Base-by-base conservation (phyloP, 2,797 vertebrate genomes). In the Phyllotis vaccarum region DNA sequence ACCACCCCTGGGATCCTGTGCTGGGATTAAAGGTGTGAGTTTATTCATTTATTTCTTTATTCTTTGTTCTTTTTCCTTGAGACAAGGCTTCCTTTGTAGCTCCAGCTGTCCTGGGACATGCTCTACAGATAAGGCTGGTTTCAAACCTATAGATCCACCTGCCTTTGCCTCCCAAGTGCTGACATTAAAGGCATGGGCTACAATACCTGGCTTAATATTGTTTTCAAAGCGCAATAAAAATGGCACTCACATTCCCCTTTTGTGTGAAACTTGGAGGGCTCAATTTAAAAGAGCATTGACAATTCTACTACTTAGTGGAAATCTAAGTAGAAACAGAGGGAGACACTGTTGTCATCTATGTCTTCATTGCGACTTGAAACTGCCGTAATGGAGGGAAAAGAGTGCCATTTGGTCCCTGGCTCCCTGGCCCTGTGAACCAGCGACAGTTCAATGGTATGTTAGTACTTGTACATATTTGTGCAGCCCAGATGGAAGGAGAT, bases 291-390 rank as follows among this genome's bases (percentile, higher is more conserved):
- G 40, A 94, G 22, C 37, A 86, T 0, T 21, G 70, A 86, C 40
- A 89, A 58, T 37, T 80, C 68, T 0, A 3, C 62, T 82, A 68
- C 82, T 70, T 58, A 76, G 0, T 89, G 56, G 94, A 79, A 68
- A 68, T n/a, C 3, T 62, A 68, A 52, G 40, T 22, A 49, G 52
- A 90, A 94, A 93, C 60, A 89, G 40, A 21, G 29, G 58, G 86
- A 87, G 91, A 87, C 24, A 72, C 21, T 43, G 64, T 13, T 68
- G 70, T 54, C 22, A 82, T 66, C 86, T n/a, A 40, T 27, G 22
- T 56, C 64, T 90, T 94, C 24, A 87, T 75, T 85, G 70, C 76
- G 90, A 86, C 81, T 43, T 43, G 11, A 79, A 93, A 90, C 37
- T 80, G 17, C 72, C 46, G 70, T 1, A 0, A 3, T 34, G 13